Evolutionary conservation across 2,113 vertebrate species (phyloP), one percentile per base, ranked within the genome.

Genomic region (Ariopsis seemanni): DNA sequence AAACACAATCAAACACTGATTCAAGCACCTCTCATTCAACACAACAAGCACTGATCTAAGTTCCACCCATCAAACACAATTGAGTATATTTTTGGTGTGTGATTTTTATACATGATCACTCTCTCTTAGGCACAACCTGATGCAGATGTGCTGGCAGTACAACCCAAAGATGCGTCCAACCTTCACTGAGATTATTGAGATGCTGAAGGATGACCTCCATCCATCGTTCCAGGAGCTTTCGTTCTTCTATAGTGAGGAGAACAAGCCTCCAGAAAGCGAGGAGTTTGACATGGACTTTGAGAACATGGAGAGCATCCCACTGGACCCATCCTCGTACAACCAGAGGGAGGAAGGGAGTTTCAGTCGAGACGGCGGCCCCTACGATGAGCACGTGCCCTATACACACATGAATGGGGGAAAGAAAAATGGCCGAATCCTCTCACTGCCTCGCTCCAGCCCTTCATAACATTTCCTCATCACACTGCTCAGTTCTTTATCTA

Each of bases 71-170:
- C 18, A 74, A 74, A 48, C 72, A 22, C 62, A n/a, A 0, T n/a
- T 1, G 27, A 18, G 2, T 17, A 81, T 34, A 22, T 42, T 81
- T 20, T 15, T 34, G 79, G 14, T 53, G 50, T 83, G 34, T 34
- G 30, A 57, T 79, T 79, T 42, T 57, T 69, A 5, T 71, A 12
- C 1, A 0, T 72, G 1, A 82, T 15, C 85, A 7, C 48, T 14
- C 48, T 30, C 18, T 12, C 0, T 0, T 87, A 99, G 98, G 91
- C 96, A 97, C 87, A 97, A 88, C 94, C 95, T 99, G 85, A 99
- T 99, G 98, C 96, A 97, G 92, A 97, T 99, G 97, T 98, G 97
- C 88, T 99, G 98, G 98, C 97, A 99, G 90, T 99, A 99, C 95
- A 99, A 99, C 93, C 97, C 98, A 1, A 98, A 98, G 89, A 98